Conservation (phyloP, 37 sponge, comb jelly and placozoan genomes). For the Cladorhizidae sp. region DNA sequence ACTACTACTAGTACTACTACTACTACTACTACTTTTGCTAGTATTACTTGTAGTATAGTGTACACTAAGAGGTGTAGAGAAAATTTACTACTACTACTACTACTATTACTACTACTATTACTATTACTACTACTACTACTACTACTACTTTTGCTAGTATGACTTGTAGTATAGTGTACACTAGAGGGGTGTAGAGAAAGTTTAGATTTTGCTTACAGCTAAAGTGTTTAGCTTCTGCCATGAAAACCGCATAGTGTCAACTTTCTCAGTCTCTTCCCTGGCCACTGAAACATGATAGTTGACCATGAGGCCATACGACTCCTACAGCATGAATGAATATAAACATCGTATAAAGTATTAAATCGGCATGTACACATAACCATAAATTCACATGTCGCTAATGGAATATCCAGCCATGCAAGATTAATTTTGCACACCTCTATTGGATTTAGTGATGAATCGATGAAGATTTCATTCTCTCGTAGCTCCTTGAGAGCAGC, state of each 20-base stretch:
- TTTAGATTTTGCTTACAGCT: slow-evolving; percentile 58
- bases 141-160: too few relatives aligned
- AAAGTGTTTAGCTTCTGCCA: slow-evolving; percentile 83
- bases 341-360: background rate
- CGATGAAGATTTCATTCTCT: slow-evolving; percentile 92
- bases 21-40: too few relatives aligned
- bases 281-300: slow-evolving; percentile 82
- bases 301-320: slow-evolving; percentile 86
- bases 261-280: slow-evolving; percentile 90
- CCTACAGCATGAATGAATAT: slow-evolving; percentile 44
- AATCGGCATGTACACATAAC: slow-evolving; percentile 4
- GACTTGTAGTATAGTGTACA: too few relatives aligned
- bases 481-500: slow-evolving; percentile 80
- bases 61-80: too few relatives aligned
- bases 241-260: slow-evolving; percentile 93
- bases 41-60: too few relatives aligned
- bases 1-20: too few relatives aligned
- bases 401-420: background rate
- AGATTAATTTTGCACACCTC: slow-evolving; percentile 56
- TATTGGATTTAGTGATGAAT: slow-evolving; percentile 87
- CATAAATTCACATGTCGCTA: background rate
- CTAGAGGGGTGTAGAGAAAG: background rate
- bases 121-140: too few relatives aligned
- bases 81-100: background rate
- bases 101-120: background rate